Evolutionary conservation across 2,113 vertebrate species (phyloP).

Genomic region (Chionis minor): DNA sequence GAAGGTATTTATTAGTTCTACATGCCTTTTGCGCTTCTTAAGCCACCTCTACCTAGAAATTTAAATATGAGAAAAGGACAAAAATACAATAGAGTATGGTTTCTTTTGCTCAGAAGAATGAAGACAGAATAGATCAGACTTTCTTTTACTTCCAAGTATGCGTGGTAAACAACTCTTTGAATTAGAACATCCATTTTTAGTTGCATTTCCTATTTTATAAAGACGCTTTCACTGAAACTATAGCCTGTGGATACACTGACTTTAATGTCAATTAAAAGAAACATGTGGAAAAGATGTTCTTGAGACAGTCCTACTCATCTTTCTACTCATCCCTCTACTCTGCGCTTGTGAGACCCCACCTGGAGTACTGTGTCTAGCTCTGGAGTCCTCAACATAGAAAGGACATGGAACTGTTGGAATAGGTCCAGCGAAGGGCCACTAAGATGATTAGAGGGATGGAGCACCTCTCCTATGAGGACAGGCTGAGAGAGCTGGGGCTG

Average conservation of each 20-base stretch:
- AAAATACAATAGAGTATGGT: not conserved
- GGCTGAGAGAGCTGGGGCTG: no score
- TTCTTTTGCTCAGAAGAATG: not conserved
- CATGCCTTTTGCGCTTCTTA: fast-evolving
- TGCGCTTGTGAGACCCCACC: no score
- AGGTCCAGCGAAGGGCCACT: no score
- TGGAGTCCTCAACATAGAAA: no score
- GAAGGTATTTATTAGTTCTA: not conserved
- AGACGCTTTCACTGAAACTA: not conserved
- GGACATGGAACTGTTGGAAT: no score
- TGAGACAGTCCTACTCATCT: not conserved
- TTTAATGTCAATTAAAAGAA: not conserved
- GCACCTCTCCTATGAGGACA: no score
- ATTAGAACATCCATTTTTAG: not conserved
- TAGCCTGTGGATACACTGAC: fast-evolving
- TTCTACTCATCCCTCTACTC: no score
- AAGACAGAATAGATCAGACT: not conserved
- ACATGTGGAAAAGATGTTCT: not conserved
- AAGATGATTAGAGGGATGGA: no score
- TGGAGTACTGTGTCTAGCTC: no score
- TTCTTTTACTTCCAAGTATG: not conserved
- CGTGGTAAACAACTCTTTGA: not conserved
- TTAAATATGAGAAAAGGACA: not conserved
- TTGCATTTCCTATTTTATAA: not conserved
- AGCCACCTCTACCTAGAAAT: not conserved